Base-by-base conservation (phyloP, 1,140 invertebrate genomes). In the Drosophila parabipectinata region DNA sequence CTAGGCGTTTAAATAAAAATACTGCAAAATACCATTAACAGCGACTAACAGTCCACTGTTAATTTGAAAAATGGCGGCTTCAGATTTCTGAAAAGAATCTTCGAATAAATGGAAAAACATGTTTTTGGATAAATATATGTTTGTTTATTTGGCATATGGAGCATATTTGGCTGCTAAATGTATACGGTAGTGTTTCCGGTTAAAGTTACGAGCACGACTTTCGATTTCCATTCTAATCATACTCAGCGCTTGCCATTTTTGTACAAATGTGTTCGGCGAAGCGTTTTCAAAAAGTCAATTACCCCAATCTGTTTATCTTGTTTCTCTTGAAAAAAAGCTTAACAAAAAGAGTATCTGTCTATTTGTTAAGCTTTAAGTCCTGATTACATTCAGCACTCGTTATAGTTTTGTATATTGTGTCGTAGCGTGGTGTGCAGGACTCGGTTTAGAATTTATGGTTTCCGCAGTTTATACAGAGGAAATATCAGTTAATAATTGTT, bases 101-200 rank as follows among this genome's bases (percentile, higher is more conserved):
- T 7, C n/a, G 14, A 41, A 41, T 14, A 44, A 7, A 12, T 15
- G 7, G 2, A 44, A 44, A 44, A 15, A 15, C 41, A 6, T 15
- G 15, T 6, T 14, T 45, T 47, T 47, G 50, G 48, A 74, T 79
- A 78, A 75, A 76, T 76, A 77, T 72, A 72, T 78, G 68, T 82
- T 68, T 71, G 82, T 83, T 83, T 77, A 68, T 84, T 84, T 84
- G 80, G 80, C 80, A 73, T 84, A 79, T 61, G 51, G 68, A 60
- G 68, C 60, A 84, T 79, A 72, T 66, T 51, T 72, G 45, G 12
- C 58, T 79, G 61, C 66, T 84, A 72, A 72, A 60, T 68, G 54
- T 79, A 55, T 77, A 74, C 47, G 57, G 30, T 18, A 50, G 69
- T 69, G 56, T 77, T 81, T 44, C 21, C 34, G 34, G 53, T 77